phyloP scores from a whole-genome alignment of 2,113 vertebrate genomes.

The Periophthalmus modestus region DNA sequence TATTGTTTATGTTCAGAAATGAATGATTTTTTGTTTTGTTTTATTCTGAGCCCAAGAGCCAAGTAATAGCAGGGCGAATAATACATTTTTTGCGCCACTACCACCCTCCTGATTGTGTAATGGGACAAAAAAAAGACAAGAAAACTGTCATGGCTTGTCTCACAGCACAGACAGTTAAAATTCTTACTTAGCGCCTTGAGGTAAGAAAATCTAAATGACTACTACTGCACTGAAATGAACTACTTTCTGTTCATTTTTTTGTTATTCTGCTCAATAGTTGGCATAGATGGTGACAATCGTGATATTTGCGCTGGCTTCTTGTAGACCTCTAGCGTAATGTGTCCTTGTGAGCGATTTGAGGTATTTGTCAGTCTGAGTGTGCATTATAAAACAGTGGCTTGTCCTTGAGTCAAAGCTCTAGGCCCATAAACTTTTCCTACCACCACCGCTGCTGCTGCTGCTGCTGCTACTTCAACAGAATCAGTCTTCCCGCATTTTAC shows the following conservation, averaged over 20 bases:
- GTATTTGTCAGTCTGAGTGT: conserved; percentile 3
- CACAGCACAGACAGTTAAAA: too few relatives aligned
- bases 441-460: background rate
- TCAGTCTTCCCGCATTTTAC: conserved; percentile 34
- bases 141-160: too few relatives aligned
- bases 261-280: too few relatives aligned
- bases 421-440: conserved; percentile 32
- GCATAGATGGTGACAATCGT: background rate
- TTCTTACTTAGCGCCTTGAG: too few relatives aligned
- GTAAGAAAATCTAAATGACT: too few relatives aligned
- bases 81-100: too few relatives aligned
- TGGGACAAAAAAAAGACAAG: too few relatives aligned
- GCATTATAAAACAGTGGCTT: conserved; percentile 7
- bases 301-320: background rate
- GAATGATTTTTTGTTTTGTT: too few relatives aligned
- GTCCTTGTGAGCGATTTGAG: conserved; percentile 21
- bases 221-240: background rate
- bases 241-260: background rate
- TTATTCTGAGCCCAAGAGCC: too few relatives aligned
- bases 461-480: conserved; percentile 22
- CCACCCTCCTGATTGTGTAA: too few relatives aligned
- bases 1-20: too few relatives aligned
- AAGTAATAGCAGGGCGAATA: too few relatives aligned
- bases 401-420: conserved; percentile 33
- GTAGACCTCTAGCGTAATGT: background rate